Percentiles rank a stretch among this genome's conserved stretches.
Conservation (phyloP, 2,888 invertebrate genomes). For the Calliopum simillimum region DNA sequence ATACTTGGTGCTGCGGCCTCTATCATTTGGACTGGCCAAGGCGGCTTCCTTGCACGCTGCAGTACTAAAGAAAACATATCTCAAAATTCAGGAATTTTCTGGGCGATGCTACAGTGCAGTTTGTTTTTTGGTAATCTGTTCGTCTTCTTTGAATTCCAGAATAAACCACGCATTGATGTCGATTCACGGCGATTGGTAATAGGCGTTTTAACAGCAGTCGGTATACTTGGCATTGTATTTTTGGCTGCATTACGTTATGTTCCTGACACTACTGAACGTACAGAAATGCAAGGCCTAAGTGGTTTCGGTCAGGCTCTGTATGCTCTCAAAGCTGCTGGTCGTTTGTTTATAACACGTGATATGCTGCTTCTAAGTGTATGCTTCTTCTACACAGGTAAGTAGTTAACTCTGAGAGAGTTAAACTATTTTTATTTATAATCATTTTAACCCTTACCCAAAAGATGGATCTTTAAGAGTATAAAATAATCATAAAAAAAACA, state of each 20-base stretch:
- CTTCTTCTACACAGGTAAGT: slow-evolving; percentile 90
- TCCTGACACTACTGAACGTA: slow-evolving; percentile 64
- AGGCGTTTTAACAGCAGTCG: slow-evolving; percentile 80
- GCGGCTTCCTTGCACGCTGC: slow-evolving; percentile 90
- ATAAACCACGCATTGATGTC: slow-evolving; percentile 78
- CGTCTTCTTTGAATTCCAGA: slow-evolving; percentile 91
- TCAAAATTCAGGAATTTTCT: slow-evolving; percentile 95
- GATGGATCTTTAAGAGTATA: too few species aligned
- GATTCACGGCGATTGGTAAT: slow-evolving; percentile 83
- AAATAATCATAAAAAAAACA: too few species aligned
- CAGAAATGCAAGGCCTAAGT: slow-evolving; percentile 67
- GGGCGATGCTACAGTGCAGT: slow-evolving; percentile 96
- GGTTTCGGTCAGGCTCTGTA: slow-evolving; percentile 67
- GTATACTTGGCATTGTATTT: slow-evolving; percentile 78
- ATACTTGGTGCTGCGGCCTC: slow-evolving; percentile 93
- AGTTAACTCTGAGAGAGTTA: too few species aligned
- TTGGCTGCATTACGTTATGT: slow-evolving; percentile 74
- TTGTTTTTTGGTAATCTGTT: slow-evolving; percentile 96
- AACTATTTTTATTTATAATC: too few species aligned
- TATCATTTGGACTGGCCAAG: slow-evolving; percentile 96
- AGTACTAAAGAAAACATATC: slow-evolving; percentile 89
- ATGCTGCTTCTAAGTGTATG: slow-evolving; percentile 88
- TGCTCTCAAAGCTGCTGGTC: slow-evolving; percentile 80
- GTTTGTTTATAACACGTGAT: slow-evolving; percentile 81
- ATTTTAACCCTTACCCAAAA: too few species aligned